A percentile compares a stretch with the other conserved stretches of the same genome.
Conservation (phyloP, 2,113 vertebrate genomes). For the Oreamnos americanus region DNA sequence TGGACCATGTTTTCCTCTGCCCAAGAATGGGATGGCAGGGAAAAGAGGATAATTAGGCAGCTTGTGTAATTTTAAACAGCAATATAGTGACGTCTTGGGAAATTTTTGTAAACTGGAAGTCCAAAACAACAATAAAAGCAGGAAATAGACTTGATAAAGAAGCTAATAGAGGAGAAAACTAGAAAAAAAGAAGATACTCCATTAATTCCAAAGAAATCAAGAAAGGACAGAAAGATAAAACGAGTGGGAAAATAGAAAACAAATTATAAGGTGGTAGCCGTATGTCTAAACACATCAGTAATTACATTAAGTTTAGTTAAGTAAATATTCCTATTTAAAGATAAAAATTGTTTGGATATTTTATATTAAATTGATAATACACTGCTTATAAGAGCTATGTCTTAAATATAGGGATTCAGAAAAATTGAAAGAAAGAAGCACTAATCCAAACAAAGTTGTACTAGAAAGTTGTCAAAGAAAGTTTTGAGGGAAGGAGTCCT, state of each 20-base stretch:
- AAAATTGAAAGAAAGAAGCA: neutral
- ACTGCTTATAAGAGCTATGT: neutral
- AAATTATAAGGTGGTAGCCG: neutral
- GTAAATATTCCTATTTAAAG: neutral
- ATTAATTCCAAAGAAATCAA: neutral
- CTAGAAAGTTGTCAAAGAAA: neutral
- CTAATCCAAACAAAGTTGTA: neutral
- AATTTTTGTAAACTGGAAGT: neutral
- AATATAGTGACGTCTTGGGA: neutral
- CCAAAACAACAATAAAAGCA: neutral
- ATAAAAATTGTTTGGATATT: neutral
- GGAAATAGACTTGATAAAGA: neutral
- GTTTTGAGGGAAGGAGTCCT: neutral
- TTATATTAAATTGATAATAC: neutral
- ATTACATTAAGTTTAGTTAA: neutral
- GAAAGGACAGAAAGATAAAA: neutral
- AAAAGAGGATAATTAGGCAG: neutral
- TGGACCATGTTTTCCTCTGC: neutral
- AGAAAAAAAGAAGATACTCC: neutral
- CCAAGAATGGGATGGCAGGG: neutral
- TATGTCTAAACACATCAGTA: neutral
- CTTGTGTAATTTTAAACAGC: neutral
- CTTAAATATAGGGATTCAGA: neutral
- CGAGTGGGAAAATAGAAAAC: neutral
- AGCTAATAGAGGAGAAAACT: neutral